phyloP scores from a whole-genome alignment of 2,113 vertebrate genomes.

The Salvelinus alpinus region DNA sequence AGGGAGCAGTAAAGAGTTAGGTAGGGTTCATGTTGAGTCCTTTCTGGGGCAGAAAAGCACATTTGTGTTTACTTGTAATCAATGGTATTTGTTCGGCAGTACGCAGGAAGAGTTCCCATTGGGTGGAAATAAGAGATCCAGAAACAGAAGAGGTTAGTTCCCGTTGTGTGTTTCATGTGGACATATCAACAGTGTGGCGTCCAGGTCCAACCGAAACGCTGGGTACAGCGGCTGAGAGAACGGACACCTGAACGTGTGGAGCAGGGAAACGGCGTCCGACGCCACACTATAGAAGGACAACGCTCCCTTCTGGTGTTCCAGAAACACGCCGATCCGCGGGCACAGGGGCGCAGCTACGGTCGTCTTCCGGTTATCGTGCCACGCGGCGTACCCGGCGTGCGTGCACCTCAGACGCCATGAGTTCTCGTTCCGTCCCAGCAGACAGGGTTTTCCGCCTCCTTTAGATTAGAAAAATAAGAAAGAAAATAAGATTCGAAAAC shows the following conservation, averaged over 20 bases:
- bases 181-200: conserved; percentile 67
- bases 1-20: no score
- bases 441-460: conserved; percentile 63
- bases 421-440: conserved; percentile 70
- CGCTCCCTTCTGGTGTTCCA: conserved; percentile 66
- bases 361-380: conserved; percentile 72
- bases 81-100: no score
- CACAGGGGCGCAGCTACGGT: conserved; percentile 65
- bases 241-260: conserved; percentile 65
- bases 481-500: no score
- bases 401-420: conserved; percentile 71
- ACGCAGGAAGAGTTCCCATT: no score
- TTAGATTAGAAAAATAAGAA: no score
- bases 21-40: no score
- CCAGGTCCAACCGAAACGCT: conserved; percentile 69
- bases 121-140: no score
- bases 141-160: no score
- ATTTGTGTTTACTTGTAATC: no score
- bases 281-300: conserved; percentile 71
- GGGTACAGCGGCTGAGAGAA: conserved; percentile 71
- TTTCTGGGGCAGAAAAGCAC: no score
- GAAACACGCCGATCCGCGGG: conserved; percentile 63
- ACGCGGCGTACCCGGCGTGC: conserved; percentile 66
- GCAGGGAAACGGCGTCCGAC: conserved; percentile 52
- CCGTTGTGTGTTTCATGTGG: conserved; percentile 36